Conservation (phyloP, 1,140 invertebrate genomes). For the Aphelinus atriplicis region DNA sequence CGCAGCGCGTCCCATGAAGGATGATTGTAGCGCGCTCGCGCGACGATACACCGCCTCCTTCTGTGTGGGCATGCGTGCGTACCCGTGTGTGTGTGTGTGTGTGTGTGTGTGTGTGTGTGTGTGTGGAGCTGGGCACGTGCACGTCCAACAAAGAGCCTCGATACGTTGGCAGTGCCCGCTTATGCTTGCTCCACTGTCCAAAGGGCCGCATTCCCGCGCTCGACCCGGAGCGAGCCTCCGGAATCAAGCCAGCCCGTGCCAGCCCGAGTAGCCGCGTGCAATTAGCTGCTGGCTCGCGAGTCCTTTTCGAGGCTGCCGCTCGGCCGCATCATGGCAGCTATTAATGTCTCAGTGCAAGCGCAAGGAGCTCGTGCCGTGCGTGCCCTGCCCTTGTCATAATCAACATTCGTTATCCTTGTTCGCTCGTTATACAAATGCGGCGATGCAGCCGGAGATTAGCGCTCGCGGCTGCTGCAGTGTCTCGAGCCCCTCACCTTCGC, state of each 20-base stretch:
- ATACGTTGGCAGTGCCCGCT: not conserved
- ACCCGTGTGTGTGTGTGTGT: not conserved
- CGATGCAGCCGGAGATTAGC: too few relatives aligned
- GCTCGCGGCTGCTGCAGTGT: too few relatives aligned
- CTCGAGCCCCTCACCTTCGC: too few relatives aligned
- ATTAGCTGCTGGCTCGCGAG: constrained; percentile 11
- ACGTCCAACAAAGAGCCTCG: constrained; percentile 13
- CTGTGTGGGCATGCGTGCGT: too few relatives aligned
- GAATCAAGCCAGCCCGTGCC: constrained; percentile 1
- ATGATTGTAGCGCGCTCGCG: not conserved
- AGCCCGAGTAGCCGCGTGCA: not conserved
- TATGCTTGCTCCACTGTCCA: too few relatives aligned
- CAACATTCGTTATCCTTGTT: constrained; percentile 24
- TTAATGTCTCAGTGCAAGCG: constrained; percentile 6
- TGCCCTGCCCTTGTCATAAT: not conserved
- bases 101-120: not conserved
- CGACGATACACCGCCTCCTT: not conserved
- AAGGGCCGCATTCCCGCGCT: not conserved
- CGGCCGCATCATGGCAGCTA: not conserved
- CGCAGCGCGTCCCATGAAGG: constrained; percentile 23
- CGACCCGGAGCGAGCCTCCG: not conserved
- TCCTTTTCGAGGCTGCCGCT: constrained; percentile 15
- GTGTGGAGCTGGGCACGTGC: not conserved
- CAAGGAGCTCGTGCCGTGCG: not conserved
- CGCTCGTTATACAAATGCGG: not conserved